Base-by-base conservation (phyloP, 2,113 vertebrate genomes). In the Cephalophus harveyi region DNA sequence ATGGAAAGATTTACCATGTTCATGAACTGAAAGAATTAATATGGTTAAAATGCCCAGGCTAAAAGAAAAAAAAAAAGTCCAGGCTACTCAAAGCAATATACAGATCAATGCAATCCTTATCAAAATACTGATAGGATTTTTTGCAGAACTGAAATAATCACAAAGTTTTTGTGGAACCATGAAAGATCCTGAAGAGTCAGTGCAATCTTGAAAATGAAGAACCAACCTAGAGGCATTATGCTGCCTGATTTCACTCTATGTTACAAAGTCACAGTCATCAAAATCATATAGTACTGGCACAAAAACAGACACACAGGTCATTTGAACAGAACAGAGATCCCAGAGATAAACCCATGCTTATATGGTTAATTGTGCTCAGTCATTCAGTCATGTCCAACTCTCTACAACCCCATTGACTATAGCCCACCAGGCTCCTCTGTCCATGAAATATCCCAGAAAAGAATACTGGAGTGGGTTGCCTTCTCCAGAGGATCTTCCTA, bases 361-460 rank as follows among this genome's bases (percentile, higher is more conserved):
- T 25, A 54, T 14, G 27, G 76, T 28, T 28, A 79, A 33, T 33
- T 74, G 71, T 43, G 36, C 21, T 43, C 62, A 64, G n/a, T 71
- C 21, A 1, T 13, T 43, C 71, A 43, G 21, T 25, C 11, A 74
- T 5, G 1, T 14, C 36, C 71, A 74, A 7, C 36, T 74, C 11
- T 74, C 36, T 74, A 40, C 36, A 14, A 43, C 1, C 21, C 21
- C 71, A 74, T 0, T 43, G 36, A 74, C 21, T 74, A 25, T 3
- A 43, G 36, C 71, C 36, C 71, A 74, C 71, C 21, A 74, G 36
- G 21, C 36, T 43, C 11, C 21, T 74, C 36, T 43, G 21, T 74
- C 71, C 71, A 43, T 43, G 36, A 25, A 74, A 43, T 74, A 74
- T 3, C 71, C 11, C 71, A 74, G 21, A 40, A 11, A 74, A 74